Evolutionary conservation across 2,113 vertebrate genomes (phyloP).

Genomic region (Thunnus maccoyii): DNA sequence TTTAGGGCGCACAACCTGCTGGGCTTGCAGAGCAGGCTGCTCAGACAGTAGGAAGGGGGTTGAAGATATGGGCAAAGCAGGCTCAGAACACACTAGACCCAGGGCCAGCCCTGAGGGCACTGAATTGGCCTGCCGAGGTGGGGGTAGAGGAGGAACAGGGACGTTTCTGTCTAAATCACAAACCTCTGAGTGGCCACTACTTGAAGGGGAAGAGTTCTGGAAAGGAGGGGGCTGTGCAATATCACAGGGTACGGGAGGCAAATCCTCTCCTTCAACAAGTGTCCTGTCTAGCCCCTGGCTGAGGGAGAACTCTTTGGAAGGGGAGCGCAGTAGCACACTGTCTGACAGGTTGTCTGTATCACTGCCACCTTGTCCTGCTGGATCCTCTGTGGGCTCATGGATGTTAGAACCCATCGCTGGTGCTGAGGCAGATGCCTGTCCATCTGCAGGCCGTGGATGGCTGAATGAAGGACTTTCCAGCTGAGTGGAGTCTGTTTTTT

Average conservation of each 20-base stretch:
- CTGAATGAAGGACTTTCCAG: slow-evolving; percentile 90
- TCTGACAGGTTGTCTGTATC: slow-evolving; percentile 89
- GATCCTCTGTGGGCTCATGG: slow-evolving; percentile 56
- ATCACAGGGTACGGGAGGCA: slow-evolving; percentile 68
- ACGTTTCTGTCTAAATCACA: slow-evolving; percentile 76
- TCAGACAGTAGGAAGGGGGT: slow-evolving; percentile 83
- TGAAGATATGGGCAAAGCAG: slow-evolving; percentile 81
- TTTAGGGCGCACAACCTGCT: slow-evolving; percentile 92
- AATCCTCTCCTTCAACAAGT: slow-evolving; percentile 85
- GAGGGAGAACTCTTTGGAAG: slow-evolving; percentile 83
- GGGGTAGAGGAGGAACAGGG: slow-evolving; percentile 82
- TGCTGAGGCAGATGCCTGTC: slow-evolving; percentile 61
- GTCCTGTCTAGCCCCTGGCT: slow-evolving; percentile 86
- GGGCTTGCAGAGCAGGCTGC: slow-evolving; percentile 78
- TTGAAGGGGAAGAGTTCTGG: slow-evolving; percentile 85
- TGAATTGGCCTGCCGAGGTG: slow-evolving; percentile 85
- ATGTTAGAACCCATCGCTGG: slow-evolving; percentile 38
- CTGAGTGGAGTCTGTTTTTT: slow-evolving; percentile 93
- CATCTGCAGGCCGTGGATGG: slow-evolving; percentile 60
- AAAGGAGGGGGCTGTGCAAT: slow-evolving; percentile 73
- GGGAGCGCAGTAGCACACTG: slow-evolving; percentile 86
- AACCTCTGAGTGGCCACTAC: slow-evolving; percentile 83
- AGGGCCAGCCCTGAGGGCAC: slow-evolving; percentile 83
- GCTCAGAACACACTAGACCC: slow-evolving; percentile 84
- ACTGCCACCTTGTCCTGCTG: slow-evolving; percentile 82